These are phyloP conservation scores for Adoxophyes honmai DNA, from an alignment of 1,140 invertebrate genomes.

Conservation along the genomic window DNA sequence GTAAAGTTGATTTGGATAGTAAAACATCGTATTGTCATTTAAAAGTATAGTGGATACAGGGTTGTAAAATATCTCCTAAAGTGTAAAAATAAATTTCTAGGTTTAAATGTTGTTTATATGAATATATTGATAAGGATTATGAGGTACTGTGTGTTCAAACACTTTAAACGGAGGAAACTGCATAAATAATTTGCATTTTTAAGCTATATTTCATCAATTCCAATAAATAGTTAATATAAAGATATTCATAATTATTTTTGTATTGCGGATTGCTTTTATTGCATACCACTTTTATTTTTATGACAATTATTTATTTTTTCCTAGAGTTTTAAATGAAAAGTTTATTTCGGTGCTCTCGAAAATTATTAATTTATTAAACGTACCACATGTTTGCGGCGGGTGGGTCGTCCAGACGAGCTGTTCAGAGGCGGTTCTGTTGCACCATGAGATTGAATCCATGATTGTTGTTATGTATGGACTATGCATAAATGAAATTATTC, in stretches of 20 bases:
- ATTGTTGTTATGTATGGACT: constrained; percentile 44
- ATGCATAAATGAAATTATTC: constrained; percentile 51
- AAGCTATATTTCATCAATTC: constrained; percentile 47
- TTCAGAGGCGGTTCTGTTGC: constrained; percentile 7
- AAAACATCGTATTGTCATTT: constrained; percentile 60
- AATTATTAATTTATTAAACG: constrained; percentile 7
- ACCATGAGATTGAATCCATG: constrained; percentile 35
- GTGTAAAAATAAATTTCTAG: constrained; percentile 65
- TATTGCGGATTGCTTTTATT: constrained; percentile 27
- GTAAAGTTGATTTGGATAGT: constrained; percentile 39
- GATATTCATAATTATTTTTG: constrained; percentile 56
- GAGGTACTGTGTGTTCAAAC: constrained; percentile 61
- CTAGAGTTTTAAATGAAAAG: constrained; percentile 17
- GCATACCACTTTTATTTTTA: constrained; percentile 28
- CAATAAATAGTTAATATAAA: constrained; percentile 40
- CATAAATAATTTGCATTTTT: constrained; percentile 65
- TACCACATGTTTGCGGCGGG: not conserved
- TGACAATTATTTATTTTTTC: constrained; percentile 15
- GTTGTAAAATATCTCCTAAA: constrained; percentile 76
- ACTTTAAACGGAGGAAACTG: constrained; percentile 58
- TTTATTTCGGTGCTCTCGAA: constrained; percentile 17
- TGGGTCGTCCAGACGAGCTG: not conserved
- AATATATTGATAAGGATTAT: constrained; percentile 69
- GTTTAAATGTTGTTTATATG: constrained; percentile 72
- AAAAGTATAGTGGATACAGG: constrained; percentile 75